These are phyloP conservation scores for Penaeus japonicus DNA, from an alignment of 1,140 invertebrate genomes.

Conservation along the genomic window DNA sequence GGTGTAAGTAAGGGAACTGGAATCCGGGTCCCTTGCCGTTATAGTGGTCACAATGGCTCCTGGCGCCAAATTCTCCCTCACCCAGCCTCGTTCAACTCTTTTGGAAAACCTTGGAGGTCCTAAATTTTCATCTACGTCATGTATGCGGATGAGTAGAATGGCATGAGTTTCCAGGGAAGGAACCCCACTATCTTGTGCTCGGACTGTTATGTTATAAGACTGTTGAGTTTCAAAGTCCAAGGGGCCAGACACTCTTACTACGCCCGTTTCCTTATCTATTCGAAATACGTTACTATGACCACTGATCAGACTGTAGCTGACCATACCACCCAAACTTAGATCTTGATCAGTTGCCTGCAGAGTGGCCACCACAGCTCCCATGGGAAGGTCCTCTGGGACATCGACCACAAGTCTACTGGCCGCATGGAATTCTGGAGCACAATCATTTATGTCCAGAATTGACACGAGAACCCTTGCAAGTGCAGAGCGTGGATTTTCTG, in stretches of 20 bases:
- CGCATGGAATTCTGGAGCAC: constrained; percentile 78
- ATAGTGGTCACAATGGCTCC: constrained; percentile 50
- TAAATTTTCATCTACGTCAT: constrained; percentile 90
- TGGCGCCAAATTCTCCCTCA: constrained; percentile 76
- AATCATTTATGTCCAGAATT: constrained; percentile 92
- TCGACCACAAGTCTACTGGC: constrained; percentile 69
- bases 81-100: constrained; percentile 61
- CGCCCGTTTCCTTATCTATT: constrained; percentile 83
- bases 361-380: constrained; percentile 83
- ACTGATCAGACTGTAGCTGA: constrained; percentile 77
- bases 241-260: constrained; percentile 76
- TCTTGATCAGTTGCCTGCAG: constrained; percentile 84
- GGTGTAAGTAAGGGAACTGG: constrained; percentile 81
- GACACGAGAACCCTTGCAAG: constrained; percentile 67
- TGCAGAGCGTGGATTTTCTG: constrained; percentile 68
- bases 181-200: constrained; percentile 80
- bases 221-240: constrained; percentile 89
- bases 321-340: constrained; percentile 74
- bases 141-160: constrained; percentile 82
- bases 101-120: constrained; percentile 41
- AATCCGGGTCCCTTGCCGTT: constrained; percentile 75
- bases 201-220: constrained; percentile 84
- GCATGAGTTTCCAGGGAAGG: constrained; percentile 74
- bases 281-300: constrained; percentile 70
- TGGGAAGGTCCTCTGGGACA: constrained; percentile 88